phyloP scores from a whole-genome alignment of 2,888 invertebrate genomes.

The Leptothorax acervorum region DNA sequence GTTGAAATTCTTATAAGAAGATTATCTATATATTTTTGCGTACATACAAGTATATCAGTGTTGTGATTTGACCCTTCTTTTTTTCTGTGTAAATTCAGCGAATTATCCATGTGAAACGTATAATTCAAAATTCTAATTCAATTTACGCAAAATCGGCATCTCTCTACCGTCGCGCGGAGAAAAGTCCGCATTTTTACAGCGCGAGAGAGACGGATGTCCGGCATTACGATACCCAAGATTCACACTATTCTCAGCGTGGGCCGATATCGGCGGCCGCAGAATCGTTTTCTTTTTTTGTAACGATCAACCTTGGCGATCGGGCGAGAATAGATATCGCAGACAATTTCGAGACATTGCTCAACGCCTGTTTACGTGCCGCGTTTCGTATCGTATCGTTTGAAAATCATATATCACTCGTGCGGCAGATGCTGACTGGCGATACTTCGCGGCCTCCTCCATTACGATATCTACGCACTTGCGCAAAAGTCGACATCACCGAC shows the following conservation, averaged over 20 bases:
- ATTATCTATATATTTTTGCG: too few species aligned
- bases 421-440: constrained; percentile 55
- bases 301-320: not conserved
- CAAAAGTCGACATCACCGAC: constrained; percentile 59
- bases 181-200: not conserved
- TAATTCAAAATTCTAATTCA: not conserved
- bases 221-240: not conserved
- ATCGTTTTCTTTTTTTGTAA: not conserved
- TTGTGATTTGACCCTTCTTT: too few species aligned
- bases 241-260: not conserved
- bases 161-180: not conserved
- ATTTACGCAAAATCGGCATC: not conserved
- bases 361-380: not conserved
- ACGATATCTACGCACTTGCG: constrained; percentile 71
- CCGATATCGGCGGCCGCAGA: not conserved
- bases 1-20: too few species aligned
- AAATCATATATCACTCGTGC: constrained; percentile 43
- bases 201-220: not conserved
- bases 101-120: not conserved
- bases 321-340: not conserved
- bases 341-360: constrained; percentile 25
- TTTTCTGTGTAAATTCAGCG: not conserved
- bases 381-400: constrained; percentile 35
- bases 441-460: constrained; percentile 58
- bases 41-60: too few species aligned